Evolutionary conservation across 2,113 vertebrate genomes (phyloP), one percentile per base, ranked within the genome.

Genomic region (Tetrax tetrax): DNA sequence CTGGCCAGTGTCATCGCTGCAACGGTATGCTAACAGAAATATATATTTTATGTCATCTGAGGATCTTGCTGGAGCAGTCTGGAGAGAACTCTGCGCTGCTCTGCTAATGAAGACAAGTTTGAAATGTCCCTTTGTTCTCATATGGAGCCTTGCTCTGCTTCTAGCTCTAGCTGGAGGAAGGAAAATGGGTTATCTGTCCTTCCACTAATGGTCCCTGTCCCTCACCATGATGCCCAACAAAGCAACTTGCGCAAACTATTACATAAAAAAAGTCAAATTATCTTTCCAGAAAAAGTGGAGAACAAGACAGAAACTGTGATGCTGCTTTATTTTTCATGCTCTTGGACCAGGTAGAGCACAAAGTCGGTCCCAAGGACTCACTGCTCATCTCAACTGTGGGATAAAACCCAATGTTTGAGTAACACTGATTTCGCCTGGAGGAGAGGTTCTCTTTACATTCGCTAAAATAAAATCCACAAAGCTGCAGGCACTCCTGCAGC

Each of bases 91-190:
- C 68, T 61, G 56, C 17, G 24, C 41, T 3, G 5, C 23, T 71
- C 43, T 70, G 47, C 91, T 92, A 63, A 59, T 0, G 0, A 43
- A 90, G 35, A 53, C 48, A 75, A 81, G 37, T 87, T 71, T 75
- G 72, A 83, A 48, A 57, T 82, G 84, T 79, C 61, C 9, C 43
- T 94, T 89, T 85, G 69, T 84, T 87, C 89, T 87, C 43, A 28
- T 12, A 51, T 29, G 2, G 3, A 93, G 38, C 76, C 64, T 78
- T 81, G 68, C 31, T 89, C 79, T 43, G 56, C 54, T 83, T 93
- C 89, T 33, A 87, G 53, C 57, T 91, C 19, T 20, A 60, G 57
- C 65, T 82, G 41, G 48, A 72, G 83, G 60, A 94, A 95, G 22
- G 43, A 95, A 96, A 95, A 87, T 43, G n/a, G 65, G 61, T 79